Conservation (phyloP, 2,888 invertebrate genomes). For the Amiota mariae region DNA sequence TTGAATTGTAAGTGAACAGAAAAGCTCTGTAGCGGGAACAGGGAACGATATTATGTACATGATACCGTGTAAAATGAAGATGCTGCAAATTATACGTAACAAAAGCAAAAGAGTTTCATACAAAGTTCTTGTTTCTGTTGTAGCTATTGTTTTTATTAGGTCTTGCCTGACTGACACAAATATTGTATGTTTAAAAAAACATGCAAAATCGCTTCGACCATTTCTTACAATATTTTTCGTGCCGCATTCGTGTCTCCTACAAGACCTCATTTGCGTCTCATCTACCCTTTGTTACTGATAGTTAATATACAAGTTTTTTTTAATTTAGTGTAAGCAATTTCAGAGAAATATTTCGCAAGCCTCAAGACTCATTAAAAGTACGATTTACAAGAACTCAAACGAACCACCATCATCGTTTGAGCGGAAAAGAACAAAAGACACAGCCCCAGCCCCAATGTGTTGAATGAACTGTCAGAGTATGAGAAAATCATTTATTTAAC, state of each 20-base stretch:
- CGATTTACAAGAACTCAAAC: not conserved
- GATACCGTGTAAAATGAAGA: constrained; percentile 44
- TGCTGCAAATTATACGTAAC: constrained; percentile 59
- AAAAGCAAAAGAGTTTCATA: constrained; percentile 20
- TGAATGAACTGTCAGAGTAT: constrained; percentile 53
- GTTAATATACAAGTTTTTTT: constrained; percentile 30
- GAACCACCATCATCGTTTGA: not conserved
- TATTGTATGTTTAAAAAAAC: constrained; percentile 9
- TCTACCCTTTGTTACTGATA: constrained; percentile 35
- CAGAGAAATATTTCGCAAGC: constrained; percentile 29
- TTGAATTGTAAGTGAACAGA: constrained; percentile 4
- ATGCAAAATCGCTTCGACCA: constrained; percentile 2
- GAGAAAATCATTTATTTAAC: constrained; percentile 46
- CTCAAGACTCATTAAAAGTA: constrained; percentile 17
- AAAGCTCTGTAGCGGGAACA: constrained; percentile 17
- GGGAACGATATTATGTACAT: constrained; percentile 10
- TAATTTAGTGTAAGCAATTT: constrained; percentile 37
- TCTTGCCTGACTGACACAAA: not conserved
- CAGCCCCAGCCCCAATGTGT: constrained; percentile 36
- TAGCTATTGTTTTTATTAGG: constrained; percentile 16
- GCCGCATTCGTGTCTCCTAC: no score
- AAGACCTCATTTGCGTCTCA: no score
- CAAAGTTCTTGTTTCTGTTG: constrained; percentile 38
- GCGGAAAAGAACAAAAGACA: constrained; percentile 23
- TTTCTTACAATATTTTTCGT: no score